Conservation (phyloP, 2,113 vertebrate species). For the Alectura lathami region DNA sequence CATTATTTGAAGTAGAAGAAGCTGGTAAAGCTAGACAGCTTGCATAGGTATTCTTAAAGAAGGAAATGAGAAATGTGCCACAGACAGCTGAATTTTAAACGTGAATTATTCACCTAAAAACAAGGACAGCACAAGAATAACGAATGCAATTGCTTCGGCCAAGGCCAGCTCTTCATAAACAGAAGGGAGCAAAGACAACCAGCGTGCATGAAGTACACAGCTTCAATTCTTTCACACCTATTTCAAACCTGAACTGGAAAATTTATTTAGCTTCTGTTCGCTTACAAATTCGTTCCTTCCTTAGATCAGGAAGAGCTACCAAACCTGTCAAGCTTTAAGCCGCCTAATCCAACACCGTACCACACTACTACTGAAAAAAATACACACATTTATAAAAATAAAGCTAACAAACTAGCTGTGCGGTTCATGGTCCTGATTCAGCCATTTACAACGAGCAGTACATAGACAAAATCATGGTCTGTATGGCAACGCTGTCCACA, state of each 20-base stretch:
- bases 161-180: conserved; percentile 34
- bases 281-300: not conserved
- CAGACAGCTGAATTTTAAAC: not conserved
- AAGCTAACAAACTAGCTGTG: not conserved
- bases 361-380: not conserved
- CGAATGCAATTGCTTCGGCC: conserved; percentile 60
- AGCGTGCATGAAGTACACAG: not conserved
- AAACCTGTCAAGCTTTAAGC: not conserved
- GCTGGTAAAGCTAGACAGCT: conserved; percentile 5
- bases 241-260: not conserved
- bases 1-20: not conserved
- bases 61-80: not conserved
- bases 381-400: conserved; percentile 1
- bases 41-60: conserved; percentile 34
- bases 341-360: not conserved
- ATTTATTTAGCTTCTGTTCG: not conserved
- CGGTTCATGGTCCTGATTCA: not conserved
- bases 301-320: not conserved
- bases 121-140: conserved; percentile 56
- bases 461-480: not conserved
- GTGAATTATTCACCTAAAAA: conserved; percentile 8
- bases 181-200: not conserved
- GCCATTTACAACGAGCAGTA: not conserved
- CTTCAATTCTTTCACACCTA: not conserved
- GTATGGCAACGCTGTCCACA: not conserved